phyloP scores from a whole-genome alignment of 2,888 invertebrate genomes.

The Pyrrhia umbra region DNA sequence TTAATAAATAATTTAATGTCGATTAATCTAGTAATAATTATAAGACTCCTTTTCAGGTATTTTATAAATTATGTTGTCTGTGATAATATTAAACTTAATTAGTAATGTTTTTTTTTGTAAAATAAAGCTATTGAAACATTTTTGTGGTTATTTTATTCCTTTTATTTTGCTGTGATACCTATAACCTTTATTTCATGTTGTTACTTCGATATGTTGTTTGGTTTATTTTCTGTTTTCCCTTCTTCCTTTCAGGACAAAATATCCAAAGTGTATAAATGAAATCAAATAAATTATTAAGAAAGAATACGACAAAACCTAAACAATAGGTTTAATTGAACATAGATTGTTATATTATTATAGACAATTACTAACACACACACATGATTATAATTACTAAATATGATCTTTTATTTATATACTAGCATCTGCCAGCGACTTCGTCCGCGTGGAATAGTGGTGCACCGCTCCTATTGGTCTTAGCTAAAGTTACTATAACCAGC shows the following conservation, averaged over 20 bases:
- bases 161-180: constrained; percentile 61
- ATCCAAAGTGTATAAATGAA: too few relatives aligned
- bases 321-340: too few relatives aligned
- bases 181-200: background rate
- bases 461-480: too few relatives aligned
- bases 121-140: constrained; percentile 72
- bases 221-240: constrained; percentile 1
- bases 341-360: too few relatives aligned
- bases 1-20: constrained; percentile 43
- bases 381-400: too few relatives aligned
- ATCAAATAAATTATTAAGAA: background rate
- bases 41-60: constrained; percentile 64
- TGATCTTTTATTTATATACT: too few relatives aligned
- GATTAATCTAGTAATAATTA: constrained; percentile 50
- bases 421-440: too few relatives aligned
- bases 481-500: too few relatives aligned
- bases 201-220: constrained; percentile 38
- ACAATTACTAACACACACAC: too few relatives aligned
- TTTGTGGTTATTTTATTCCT: constrained; percentile 76
- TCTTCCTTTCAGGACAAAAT: too few relatives aligned
- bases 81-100: constrained; percentile 79
- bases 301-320: too few relatives aligned
- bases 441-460: too few relatives aligned
- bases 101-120: constrained; percentile 68
- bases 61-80: constrained; percentile 82